These are phyloP conservation scores for Rhingia campestris DNA, from an alignment of 2,888 invertebrate species.

Conservation along the genomic window DNA sequence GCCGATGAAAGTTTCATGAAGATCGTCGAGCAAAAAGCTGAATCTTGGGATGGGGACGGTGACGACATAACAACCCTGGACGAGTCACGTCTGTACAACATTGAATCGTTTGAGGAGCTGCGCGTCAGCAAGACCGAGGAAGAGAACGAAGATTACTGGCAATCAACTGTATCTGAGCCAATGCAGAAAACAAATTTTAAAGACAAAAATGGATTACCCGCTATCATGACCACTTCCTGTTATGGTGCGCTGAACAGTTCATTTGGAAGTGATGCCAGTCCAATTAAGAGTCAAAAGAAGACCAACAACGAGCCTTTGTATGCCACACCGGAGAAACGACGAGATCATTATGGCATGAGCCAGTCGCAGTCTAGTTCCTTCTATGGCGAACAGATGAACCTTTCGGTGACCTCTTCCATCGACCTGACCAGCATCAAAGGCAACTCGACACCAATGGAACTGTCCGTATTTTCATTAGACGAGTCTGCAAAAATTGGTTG, in stretches of 20 bases:
- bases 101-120: conserved; percentile 80
- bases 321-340: conserved; percentile 80
- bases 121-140: conserved; percentile 76
- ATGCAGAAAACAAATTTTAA: conserved; percentile 62
- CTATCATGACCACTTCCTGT: conserved; percentile 82
- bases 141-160: conserved; percentile 77
- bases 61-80: conserved; percentile 81
- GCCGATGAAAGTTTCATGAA: conserved; percentile 80
- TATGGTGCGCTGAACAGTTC: conserved; percentile 81
- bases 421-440: conserved; percentile 71
- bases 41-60: conserved; percentile 75
- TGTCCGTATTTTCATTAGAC: conserved; percentile 76
- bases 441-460: conserved; percentile 78
- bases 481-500: conserved; percentile 75
- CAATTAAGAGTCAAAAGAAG: conserved; percentile 53
- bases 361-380: conserved; percentile 80
- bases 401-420: conserved; percentile 60
- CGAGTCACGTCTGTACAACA: conserved; percentile 80
- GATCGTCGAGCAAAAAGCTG: conserved; percentile 72
- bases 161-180: conserved; percentile 77
- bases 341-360: conserved; percentile 79
- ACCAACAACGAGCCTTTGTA: conserved; percentile 77
- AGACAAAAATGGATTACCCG: conserved; percentile 76
- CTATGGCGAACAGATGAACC: conserved; percentile 76
- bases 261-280: conserved; percentile 77